Percentiles rank a stretch among this genome's conserved stretches.
Conservation (phyloP, 2,888 invertebrate genomes). For the Pyrochroa serraticornis region DNA sequence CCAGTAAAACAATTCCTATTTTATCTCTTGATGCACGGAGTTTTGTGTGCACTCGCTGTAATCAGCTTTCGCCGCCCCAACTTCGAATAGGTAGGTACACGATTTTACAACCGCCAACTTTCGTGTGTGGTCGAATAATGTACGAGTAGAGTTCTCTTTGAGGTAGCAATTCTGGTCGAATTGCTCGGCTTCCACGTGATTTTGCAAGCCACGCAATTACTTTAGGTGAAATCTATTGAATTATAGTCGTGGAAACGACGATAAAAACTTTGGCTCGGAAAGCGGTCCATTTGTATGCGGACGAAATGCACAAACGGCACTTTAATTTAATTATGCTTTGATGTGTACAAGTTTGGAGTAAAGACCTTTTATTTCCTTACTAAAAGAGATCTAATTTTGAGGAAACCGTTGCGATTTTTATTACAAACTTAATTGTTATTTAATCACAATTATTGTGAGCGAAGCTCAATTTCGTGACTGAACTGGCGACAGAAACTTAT, state of each 20-base stretch:
- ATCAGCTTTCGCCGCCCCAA: too few relatives aligned
- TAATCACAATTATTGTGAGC: slow-evolving; percentile 1
- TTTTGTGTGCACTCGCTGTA: too few relatives aligned
- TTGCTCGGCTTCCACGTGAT: slow-evolving; percentile 2
- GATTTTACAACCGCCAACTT: too few relatives aligned
- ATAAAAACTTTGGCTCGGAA: slow-evolving; percentile 11
- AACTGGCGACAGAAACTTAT: too few relatives aligned
- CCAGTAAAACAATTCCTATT: too few relatives aligned
- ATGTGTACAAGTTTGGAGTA: slow-evolving; percentile 17
- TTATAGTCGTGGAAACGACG: slow-evolving; percentile 12
- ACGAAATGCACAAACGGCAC: slow-evolving; percentile 12
- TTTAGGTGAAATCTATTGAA: slow-evolving; percentile 15
- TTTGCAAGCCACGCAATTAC: slow-evolving; percentile 1
- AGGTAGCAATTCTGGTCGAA: too few relatives aligned
- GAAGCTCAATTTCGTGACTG: too few relatives aligned
- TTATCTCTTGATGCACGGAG: too few relatives aligned
- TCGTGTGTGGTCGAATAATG: too few relatives aligned
- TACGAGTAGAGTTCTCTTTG: too few relatives aligned
- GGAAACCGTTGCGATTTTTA: slow-evolving; percentile 6
- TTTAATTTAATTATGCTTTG: slow-evolving; percentile 22
- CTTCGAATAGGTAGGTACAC: too few relatives aligned
- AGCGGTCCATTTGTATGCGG: slow-evolving; percentile 21
- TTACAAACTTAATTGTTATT: slow-evolving; percentile 1
- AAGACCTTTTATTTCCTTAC: slow-evolving; percentile 11
- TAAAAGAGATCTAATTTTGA: slow-evolving; percentile 13